These are phyloP conservation scores for Apodemus sylvaticus DNA, from an alignment of 2,113 vertebrate genomes.

Conservation along the genomic window DNA sequence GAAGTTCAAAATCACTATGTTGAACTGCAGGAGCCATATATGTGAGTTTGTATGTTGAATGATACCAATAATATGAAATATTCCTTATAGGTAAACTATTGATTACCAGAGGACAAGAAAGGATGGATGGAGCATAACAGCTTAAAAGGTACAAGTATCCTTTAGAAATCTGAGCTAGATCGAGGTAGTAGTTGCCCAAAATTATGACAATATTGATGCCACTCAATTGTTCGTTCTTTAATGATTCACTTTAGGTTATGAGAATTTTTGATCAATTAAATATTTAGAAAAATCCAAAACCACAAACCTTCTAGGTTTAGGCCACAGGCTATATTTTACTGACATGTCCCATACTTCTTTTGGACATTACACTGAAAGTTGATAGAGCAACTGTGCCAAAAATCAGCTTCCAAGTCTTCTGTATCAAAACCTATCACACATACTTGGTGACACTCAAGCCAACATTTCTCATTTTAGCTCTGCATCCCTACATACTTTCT, in stretches of 20 bases:
- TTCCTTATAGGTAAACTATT: neutral
- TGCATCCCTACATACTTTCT: neutral
- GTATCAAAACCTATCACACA: neutral
- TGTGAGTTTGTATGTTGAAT: neutral
- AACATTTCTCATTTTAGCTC: neutral
- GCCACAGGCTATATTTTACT: neutral
- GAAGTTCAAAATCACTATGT: neutral
- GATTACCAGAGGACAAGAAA: neutral
- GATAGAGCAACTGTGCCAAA: neutral
- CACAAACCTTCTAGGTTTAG: constrained; percentile 8
- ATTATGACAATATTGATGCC: neutral
- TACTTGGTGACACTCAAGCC: neutral
- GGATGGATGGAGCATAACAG: neutral
- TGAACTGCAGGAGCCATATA: constrained; percentile 6
- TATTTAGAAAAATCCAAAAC: neutral
- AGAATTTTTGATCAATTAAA: neutral
- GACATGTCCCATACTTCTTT: neutral
- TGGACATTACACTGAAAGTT: neutral
- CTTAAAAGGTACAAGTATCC: neutral
- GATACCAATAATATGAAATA: neutral
- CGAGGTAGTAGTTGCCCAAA: neutral
- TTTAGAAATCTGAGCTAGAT: neutral
- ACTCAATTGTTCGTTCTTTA: neutral
- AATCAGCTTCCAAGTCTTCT: neutral
- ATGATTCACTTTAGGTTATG: neutral